Base-by-base conservation (phyloP, 2,888 invertebrate species). In the Steinernema scapterisci region DNA sequence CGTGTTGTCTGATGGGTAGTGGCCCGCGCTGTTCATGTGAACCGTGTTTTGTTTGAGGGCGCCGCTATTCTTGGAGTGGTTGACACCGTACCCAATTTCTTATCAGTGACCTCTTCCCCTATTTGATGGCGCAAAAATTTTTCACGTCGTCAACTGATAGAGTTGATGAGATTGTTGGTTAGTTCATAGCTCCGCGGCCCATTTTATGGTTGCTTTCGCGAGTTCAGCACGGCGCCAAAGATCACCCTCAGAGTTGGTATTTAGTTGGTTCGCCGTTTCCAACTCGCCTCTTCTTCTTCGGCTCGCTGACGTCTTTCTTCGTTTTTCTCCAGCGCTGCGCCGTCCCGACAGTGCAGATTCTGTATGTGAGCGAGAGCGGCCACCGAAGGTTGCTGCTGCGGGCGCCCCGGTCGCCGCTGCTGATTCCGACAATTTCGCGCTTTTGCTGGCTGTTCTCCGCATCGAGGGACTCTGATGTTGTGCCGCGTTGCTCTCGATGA, bases 191-290 rank as follows among this genome's bases (percentile, higher is more conserved):
- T n/a, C 48, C 19, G 48, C 48, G 48, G 48, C 48, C 16, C 19
- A n/a, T 63, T 27, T 63, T 63, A 38, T 21, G 52, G 52, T n/a
- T 23, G 52, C 52, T 21, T 11, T 19, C 52, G 52, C 9, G 9
- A 63, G 63, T 27, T 27, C 27, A 63, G 16, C 23, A 63, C 63
- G 38, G 38, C 38, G 63, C 63, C 63, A 63, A 63, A 63, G 63
- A 63, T 63, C 63, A 5, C 31, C 31, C 16, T 16, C 48, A 31
- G 63, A 38, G 38, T 38, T 38, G 38, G 38, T 38, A n/a, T n/a
- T n/a, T n/a, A 63, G 63, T 2, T 63, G 63, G 27, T 16, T 31
- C 63, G 11, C 63, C 31, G 16, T 27, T 31, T 63, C 38, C 38
- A 9, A 6, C 38, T 48, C 13, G 16, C 19, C 13, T 2, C 48